Evolutionary conservation across 1,140 invertebrate genomes (phyloP).

Genomic region (Aplysia californica): DNA sequence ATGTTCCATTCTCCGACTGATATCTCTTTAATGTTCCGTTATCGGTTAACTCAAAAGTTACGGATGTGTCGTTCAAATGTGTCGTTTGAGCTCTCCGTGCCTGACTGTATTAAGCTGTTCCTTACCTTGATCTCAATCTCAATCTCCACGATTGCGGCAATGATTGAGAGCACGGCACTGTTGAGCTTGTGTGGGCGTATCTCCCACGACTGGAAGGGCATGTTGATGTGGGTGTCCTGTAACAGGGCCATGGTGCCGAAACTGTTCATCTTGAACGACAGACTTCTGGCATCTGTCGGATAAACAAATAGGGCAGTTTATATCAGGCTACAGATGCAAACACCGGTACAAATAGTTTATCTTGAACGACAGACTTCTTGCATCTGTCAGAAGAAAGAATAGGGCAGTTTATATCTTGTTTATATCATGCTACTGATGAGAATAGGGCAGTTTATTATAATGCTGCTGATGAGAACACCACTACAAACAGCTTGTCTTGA

Average conservation of each 20-base stretch:
- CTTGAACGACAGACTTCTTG: slow-evolving; percentile 60
- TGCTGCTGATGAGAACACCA: too few relatives aligned
- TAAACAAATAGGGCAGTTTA: too few relatives aligned
- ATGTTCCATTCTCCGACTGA: too few relatives aligned
- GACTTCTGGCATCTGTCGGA: slow-evolving; percentile 48
- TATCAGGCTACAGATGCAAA: too few relatives aligned
- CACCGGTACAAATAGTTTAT: slow-evolving; percentile 62
- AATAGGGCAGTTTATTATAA: too few relatives aligned
- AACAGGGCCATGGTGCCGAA: slow-evolving; percentile 64
- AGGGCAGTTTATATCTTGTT: too few relatives aligned
- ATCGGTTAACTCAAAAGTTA: too few relatives aligned
- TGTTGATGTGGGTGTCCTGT: slow-evolving; percentile 66
- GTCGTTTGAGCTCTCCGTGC: too few relatives aligned
- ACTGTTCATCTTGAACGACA: slow-evolving; percentile 62
- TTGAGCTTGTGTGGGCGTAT: slow-evolving; percentile 58
- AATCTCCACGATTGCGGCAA: slow-evolving; percentile 62
- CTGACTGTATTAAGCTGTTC: too few relatives aligned
- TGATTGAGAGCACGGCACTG: slow-evolving; percentile 58
- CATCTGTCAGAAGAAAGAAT: slow-evolving; percentile 45
- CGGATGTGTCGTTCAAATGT: too few relatives aligned
- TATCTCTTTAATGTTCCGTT: too few relatives aligned
- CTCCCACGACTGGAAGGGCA: slow-evolving; percentile 68
- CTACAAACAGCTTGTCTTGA: slow-evolving; percentile 64
- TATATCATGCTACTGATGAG: too few relatives aligned
- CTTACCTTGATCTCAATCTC: slow-evolving; percentile 66